Evolutionary conservation across 92 coral and sea anemone genomes (phyloP), one percentile per base, ranked within the genome.

Genomic region (Montipora capitata): DNA sequence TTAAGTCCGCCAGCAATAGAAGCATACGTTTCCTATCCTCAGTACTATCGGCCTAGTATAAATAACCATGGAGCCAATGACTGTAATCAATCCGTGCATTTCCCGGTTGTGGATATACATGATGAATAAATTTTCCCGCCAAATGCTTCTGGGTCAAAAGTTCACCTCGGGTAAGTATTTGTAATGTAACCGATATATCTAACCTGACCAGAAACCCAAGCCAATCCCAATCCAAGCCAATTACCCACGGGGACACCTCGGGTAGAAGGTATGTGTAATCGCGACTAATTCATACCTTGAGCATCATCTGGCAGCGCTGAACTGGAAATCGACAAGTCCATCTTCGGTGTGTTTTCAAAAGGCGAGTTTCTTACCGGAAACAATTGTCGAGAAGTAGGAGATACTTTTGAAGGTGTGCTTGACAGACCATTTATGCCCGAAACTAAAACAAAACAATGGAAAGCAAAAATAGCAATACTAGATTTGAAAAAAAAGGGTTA

Each of bases 351-450:
- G 38, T 72, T 81, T 16, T 74, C 85, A 59, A 63, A 68, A 2
- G 38, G 56, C 14, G 91, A 75, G 3, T 68, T 72, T 66, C 76
- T 74, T n/a, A 40, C 49, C 2, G 74, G 61, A 49, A 63, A 65
- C 10, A 43, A 52, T 45, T 85, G 85, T 20, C 75, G 91, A 51
- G 64, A 12, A 62, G 85, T 72, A 3, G 91, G 80, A 3, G 87
- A 81, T 7, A 64, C 75, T 14, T 91, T 91, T 51, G 85, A 74
- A 8, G 94, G 94, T 4, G 94, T 91, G 43, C 94, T 91, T 80
- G 94, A 86, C 10, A 91, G 75, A 35, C 88, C 94, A 63, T 57
- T 84, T 11, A 65, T 45, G 38, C 52, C 58, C 27, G 82, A 71
- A 5, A 70, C 93, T 90, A 77, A 40, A n/a, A 51, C n/a, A 2